phyloP scores from a whole-genome alignment of 2,888 invertebrate species.

The Lasioglossum vierecki region DNA sequence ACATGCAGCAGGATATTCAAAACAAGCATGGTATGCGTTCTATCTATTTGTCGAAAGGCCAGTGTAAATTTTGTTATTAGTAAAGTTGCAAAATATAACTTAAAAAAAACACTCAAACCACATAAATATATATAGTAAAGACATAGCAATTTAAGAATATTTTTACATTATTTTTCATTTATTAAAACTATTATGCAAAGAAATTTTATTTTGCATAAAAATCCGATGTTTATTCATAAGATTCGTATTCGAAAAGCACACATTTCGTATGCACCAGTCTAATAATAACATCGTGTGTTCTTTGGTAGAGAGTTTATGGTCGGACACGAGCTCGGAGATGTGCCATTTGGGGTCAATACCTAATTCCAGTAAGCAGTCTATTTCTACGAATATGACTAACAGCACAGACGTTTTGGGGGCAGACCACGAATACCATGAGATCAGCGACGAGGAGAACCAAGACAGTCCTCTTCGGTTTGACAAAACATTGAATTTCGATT shows the following conservation, averaged over 20 bases:
- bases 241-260: not conserved
- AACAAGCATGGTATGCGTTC: conserved; percentile 77
- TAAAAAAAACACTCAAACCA: no score
- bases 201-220: no score
- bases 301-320: conserved; percentile 79
- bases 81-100: no score
- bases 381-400: conserved; percentile 72
- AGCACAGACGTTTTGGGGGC: conserved; percentile 73
- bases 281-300: conserved; percentile 5
- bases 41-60: not conserved
- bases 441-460: conserved; percentile 90
- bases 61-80: not conserved
- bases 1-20: conserved; percentile 75
- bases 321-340: conserved; percentile 79
- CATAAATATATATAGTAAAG: no score
- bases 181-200: no score
- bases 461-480: conserved; percentile 84
- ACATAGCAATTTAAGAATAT: no score
- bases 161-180: no score
- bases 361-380: conserved; percentile 73
- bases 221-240: no score
- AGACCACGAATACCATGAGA: conserved; percentile 93
- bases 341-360: conserved; percentile 74
- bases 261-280: not conserved
- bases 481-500: conserved; percentile 87